Conservation (phyloP, 2,797 vertebrate species). For the Megaceryle alcyon region DNA sequence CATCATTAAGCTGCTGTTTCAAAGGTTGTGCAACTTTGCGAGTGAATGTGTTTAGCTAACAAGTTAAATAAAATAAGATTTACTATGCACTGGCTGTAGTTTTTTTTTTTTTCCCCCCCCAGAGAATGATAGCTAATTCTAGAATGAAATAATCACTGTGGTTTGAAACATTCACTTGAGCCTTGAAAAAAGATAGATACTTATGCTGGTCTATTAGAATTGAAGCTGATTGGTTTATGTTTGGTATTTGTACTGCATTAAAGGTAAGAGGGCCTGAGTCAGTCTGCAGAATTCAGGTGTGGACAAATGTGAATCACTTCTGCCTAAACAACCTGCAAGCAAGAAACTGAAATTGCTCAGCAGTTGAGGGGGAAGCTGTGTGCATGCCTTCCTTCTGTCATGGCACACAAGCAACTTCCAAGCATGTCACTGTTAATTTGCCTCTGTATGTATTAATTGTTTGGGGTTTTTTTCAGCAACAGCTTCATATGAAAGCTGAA, state of each 20-base stretch:
- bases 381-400: background rate
- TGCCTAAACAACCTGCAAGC: background rate
- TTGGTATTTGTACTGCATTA: background rate
- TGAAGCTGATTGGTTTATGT: background rate
- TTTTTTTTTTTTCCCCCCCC: background rate
- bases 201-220: background rate
- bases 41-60: background rate
- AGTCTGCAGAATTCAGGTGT: background rate
- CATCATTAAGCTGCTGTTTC: background rate
- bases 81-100: background rate
- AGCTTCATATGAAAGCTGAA: background rate
- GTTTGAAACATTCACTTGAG: background rate
- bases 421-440: background rate
- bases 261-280: background rate
- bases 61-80: slow-evolving; percentile 1
- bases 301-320: background rate
- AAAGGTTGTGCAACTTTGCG: background rate
- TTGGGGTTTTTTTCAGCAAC: background rate
- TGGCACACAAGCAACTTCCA: background rate
- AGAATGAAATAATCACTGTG: background rate
- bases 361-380: background rate
- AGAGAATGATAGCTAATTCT: background rate
- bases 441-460: background rate
- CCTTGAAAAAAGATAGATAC: background rate
- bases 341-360: background rate